Evolutionary conservation across 92 coral and sea anemone species (phyloP).

Genomic region (Epizoanthus scotinus): DNA sequence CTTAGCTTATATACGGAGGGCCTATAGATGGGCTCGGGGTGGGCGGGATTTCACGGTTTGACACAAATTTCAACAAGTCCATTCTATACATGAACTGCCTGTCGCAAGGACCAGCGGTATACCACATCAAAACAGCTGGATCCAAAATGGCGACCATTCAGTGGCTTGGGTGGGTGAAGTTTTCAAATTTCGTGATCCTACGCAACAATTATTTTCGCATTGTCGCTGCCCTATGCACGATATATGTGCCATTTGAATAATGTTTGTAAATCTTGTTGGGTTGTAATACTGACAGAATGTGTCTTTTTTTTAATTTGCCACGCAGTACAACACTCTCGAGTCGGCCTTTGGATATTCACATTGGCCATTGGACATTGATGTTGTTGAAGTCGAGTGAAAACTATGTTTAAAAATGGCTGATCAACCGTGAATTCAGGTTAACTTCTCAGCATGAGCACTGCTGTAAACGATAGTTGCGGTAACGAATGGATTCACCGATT

Average conservation of each 20-base stretch:
- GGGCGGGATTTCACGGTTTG: too few relatives aligned
- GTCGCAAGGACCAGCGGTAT: constrained; percentile 13
- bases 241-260: not conserved
- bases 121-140: constrained; percentile 15
- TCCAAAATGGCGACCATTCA: constrained; percentile 30
- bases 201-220: constrained; percentile 1
- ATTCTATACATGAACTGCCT: constrained; percentile 2
- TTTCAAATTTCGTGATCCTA: constrained; percentile 6
- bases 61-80: too few relatives aligned
- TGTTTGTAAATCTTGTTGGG: not conserved
- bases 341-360: not conserved
- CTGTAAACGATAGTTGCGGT: constrained; percentile 24
- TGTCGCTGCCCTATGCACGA: constrained; percentile 16
- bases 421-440: constrained; percentile 6
- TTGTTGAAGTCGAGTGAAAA: not conserved
- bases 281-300: not conserved
- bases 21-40: too few relatives aligned
- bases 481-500: constrained; percentile 84
- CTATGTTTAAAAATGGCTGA: constrained; percentile 1
- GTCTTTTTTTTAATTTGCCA: constrained; percentile 13
- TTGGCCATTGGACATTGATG: not conserved
- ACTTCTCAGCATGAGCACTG: constrained; percentile 19
- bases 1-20: too few relatives aligned
- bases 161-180: constrained; percentile 22
- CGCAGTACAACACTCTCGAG: not conserved